A percentile compares a stretch with the other conserved stretches of the same genome.
Conservation (phyloP, 2,113 vertebrate species). For the Cheirogaleus medius region DNA sequence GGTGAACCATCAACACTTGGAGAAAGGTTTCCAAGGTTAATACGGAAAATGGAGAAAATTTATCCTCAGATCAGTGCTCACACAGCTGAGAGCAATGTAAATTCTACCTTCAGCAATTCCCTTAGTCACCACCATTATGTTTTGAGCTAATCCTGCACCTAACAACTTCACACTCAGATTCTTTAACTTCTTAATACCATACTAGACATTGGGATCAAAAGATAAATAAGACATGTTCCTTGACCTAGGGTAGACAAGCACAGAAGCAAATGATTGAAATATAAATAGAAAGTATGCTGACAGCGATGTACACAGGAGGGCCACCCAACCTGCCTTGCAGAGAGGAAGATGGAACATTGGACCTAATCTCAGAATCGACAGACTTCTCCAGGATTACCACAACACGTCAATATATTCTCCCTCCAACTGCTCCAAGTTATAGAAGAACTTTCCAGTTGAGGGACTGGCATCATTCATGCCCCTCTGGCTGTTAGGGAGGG, state of each 20-base stretch:
- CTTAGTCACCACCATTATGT: neutral
- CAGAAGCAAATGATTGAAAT: neutral
- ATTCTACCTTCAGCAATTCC: neutral
- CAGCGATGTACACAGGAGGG: accelerated
- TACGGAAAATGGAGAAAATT: neutral
- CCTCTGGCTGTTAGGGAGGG: neutral
- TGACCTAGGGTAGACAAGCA: neutral
- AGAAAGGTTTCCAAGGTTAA: neutral
- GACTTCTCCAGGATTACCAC: neutral
- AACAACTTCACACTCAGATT: neutral
- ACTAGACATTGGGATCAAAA: neutral
- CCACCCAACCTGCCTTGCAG: neutral
- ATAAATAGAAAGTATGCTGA: neutral
- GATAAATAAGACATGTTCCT: neutral
- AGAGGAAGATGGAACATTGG: neutral
- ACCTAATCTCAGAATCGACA: neutral
- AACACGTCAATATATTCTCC: neutral
- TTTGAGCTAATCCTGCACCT: neutral
- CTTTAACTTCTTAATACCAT: neutral
- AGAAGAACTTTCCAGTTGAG: neutral
- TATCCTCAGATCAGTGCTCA: neutral
- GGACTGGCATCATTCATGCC: neutral
- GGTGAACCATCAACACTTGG: neutral
- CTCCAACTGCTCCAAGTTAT: neutral
- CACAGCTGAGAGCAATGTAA: neutral